phyloP scores from a whole-genome alignment of 2,888 invertebrate genomes.

The Rhamphomyia laevipes region DNA sequence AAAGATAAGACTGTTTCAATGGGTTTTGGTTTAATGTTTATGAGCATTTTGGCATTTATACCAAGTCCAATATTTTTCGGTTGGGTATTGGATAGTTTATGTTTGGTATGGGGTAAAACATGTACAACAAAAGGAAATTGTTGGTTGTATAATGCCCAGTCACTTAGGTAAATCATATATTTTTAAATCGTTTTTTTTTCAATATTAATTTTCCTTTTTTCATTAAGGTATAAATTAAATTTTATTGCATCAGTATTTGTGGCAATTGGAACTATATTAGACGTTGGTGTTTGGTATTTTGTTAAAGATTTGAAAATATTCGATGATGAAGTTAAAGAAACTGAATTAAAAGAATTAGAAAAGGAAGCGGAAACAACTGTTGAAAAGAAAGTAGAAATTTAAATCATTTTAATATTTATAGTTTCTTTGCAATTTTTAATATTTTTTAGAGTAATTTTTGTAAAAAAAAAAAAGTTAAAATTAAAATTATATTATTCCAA shows the following conservation, averaged over 20 bases:
- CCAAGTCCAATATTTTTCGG: constrained; percentile 69
- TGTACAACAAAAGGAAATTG: constrained; percentile 59
- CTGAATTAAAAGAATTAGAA: constrained; percentile 30
- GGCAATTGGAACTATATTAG: constrained; percentile 50
- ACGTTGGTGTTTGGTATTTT: constrained; percentile 54
- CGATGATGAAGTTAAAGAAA: constrained; percentile 45
- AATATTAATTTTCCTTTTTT: not conserved
- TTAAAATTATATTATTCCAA: no score
- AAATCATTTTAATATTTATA: no score
- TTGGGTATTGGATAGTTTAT: constrained; percentile 49
- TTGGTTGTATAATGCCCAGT: constrained; percentile 59
- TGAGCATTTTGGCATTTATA: constrained; percentile 59
- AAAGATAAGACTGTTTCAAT: constrained; percentile 61
- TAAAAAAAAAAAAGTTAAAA: no score
- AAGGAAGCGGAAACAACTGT: constrained; percentile 29
- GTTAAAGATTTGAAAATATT: constrained; percentile 57
- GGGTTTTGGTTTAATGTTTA: constrained; percentile 55
- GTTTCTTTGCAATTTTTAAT: no score
- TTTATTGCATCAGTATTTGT: constrained; percentile 54
- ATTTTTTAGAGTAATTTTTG: no score
- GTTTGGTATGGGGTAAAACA: constrained; percentile 62
- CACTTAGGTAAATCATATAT: constrained; percentile 34
- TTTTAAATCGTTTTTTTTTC: not conserved
- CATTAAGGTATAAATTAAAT: constrained; percentile 46
- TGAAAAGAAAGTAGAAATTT: constrained; percentile 34